These are phyloP conservation scores for Lates japonicus DNA, from an alignment of 2,797 vertebrate genomes.

Conservation along the genomic window DNA sequence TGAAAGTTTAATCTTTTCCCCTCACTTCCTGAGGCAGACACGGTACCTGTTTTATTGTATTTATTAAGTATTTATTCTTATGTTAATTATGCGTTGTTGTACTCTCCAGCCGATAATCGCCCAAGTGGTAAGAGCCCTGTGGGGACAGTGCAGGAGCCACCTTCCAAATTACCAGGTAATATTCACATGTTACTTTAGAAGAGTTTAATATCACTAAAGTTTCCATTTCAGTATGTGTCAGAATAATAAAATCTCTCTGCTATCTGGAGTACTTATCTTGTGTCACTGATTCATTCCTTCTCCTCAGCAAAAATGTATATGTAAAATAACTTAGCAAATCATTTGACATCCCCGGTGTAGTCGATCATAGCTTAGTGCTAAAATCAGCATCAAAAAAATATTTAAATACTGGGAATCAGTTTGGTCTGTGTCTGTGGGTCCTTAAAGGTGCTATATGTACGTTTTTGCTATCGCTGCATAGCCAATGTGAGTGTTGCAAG, in stretches of 20 bases:
- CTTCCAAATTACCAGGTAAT: conserved; percentile 91
- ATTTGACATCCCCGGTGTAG: not conserved
- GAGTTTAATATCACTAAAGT: not conserved
- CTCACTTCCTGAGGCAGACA: conserved; percentile 5
- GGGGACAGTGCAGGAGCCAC: conserved; percentile 91
- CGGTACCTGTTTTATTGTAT: not conserved
- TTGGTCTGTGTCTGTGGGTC: not conserved
- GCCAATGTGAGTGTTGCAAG: no score
- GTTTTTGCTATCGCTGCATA: no score
- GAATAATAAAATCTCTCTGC: not conserved
- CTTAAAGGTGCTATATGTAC: no score
- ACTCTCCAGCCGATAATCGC: conserved; percentile 91
- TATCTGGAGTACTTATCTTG: not conserved
- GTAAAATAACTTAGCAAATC: not conserved
- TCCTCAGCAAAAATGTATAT: not conserved
- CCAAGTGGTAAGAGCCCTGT: conserved; percentile 91
- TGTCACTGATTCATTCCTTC: not conserved
- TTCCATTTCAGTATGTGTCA: not conserved
- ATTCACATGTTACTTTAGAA: not conserved
- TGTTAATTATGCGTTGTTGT: conserved; percentile 33
- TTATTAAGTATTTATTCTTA: not conserved
- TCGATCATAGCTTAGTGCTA: not conserved
- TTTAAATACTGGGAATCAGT: not conserved
- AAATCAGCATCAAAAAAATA: not conserved
- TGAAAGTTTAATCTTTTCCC: conserved; percentile 30